These are phyloP conservation scores for Agrotis exclamationis DNA, from an alignment of 2,888 invertebrate genomes.

Conservation along the genomic window DNA sequence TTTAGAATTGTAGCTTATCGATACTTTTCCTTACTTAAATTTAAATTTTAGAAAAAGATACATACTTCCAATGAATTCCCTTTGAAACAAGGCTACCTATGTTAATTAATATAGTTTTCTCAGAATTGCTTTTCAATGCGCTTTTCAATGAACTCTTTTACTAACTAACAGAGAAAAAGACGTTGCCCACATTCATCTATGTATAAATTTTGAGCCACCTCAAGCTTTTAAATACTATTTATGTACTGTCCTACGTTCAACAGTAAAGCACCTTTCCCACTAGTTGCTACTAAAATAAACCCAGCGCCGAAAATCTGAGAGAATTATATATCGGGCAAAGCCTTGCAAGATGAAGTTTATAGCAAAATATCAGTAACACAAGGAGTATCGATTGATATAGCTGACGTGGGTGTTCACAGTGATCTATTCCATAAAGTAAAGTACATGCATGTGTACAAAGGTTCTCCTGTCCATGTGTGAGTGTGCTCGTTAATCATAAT, in stretches of 20 bases:
- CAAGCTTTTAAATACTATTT: neutral
- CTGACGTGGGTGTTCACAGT: conserved; percentile 75
- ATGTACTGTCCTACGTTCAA: no score
- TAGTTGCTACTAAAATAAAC: conserved; percentile 5
- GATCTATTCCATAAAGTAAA: conserved; percentile 87
- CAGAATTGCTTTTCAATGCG: neutral
- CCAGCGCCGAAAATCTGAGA: conserved; percentile 16
- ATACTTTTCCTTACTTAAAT: neutral
- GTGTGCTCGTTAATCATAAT: conserved; percentile 91
- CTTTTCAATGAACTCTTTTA: no score
- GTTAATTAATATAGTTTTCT: conserved; percentile 1
- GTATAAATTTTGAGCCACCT: neutral
- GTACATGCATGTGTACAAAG: conserved; percentile 72
- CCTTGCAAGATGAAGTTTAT: conserved; percentile 47
- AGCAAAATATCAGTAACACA: conserved; percentile 68
- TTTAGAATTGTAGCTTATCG: neutral
- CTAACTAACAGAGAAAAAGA: no score
- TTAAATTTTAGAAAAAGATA: neutral
- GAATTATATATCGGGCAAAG: conserved; percentile 18
- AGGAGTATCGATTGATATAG: conserved; percentile 79
- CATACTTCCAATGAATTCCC: no score
- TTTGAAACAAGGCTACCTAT: neutral
- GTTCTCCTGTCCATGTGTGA: conserved; percentile 78
- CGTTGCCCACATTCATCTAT: neutral
- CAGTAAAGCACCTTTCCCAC: no score